A percentile compares a stretch with the other conserved stretches of the same genome.
Conservation (phyloP, 1,140 invertebrate species). For the Ips typographus region DNA sequence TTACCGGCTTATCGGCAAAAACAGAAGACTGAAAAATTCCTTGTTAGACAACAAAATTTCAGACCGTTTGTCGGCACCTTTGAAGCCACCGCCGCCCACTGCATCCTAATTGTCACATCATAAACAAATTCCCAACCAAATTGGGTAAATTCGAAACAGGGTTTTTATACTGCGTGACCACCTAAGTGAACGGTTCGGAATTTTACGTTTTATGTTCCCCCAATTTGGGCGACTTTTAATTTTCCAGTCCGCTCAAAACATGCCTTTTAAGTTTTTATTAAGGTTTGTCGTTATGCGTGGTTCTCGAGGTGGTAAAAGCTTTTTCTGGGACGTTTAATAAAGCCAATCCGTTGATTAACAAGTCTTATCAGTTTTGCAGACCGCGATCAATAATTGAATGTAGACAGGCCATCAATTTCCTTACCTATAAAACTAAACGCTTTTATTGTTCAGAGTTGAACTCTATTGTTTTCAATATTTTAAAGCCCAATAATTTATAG, state of each 20-base stretch:
- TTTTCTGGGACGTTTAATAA: neutral
- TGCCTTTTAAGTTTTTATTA: slow-evolving; percentile 18
- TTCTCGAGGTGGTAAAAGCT: slow-evolving; percentile 27
- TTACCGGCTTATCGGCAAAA: slow-evolving; percentile 29
- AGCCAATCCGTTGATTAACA: no score
- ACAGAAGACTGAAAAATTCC: slow-evolving; percentile 32
- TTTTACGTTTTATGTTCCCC: slow-evolving; percentile 26
- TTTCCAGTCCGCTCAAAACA: slow-evolving; percentile 18
- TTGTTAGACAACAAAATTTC: slow-evolving; percentile 39
- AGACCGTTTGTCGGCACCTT: slow-evolving; percentile 37
- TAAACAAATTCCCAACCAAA: slow-evolving; percentile 46
- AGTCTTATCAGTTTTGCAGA: no score
- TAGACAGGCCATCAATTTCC: slow-evolving; percentile 19
- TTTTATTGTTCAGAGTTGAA: slow-evolving; percentile 25
- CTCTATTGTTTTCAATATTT: slow-evolving; percentile 27
- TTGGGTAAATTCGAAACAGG: slow-evolving; percentile 41
- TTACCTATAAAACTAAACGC: slow-evolving; percentile 6
- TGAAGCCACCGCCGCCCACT: slow-evolving; percentile 41
- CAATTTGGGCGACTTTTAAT: slow-evolving; percentile 24
- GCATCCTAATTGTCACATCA: slow-evolving; percentile 47
- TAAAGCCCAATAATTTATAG: slow-evolving; percentile 26
- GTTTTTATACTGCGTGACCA: slow-evolving; percentile 35
- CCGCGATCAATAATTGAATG: neutral
- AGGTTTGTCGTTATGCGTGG: neutral
- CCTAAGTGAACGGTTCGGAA: slow-evolving; percentile 25